Conservation (phyloP, 2,888 invertebrate genomes). For the Drosophila mulleri region DNA sequence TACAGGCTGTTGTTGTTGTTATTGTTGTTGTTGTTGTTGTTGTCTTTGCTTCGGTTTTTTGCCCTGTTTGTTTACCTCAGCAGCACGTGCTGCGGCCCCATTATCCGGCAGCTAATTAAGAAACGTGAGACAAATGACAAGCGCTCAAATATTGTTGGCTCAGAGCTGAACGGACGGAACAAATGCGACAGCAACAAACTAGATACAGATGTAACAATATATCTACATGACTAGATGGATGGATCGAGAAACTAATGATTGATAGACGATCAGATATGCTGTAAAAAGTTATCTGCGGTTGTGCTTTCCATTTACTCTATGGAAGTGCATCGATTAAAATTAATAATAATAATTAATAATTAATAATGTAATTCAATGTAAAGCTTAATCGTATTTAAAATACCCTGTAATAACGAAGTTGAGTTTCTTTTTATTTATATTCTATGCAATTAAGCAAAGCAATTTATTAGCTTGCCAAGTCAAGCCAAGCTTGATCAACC, state of each 20-base stretch:
- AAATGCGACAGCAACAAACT: neutral
- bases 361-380: too few relatives aligned
- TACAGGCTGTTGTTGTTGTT: neutral
- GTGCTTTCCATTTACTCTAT: too few relatives aligned
- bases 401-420: too few relatives aligned
- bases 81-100: slow-evolving; percentile 68
- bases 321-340: too few relatives aligned
- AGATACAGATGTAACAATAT: neutral
- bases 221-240: neutral
- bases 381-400: too few relatives aligned
- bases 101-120: slow-evolving; percentile 77
- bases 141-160: slow-evolving; percentile 63
- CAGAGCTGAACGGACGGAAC: slow-evolving; percentile 18
- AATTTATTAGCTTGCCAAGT: too few relatives aligned
- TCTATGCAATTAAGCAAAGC: too few relatives aligned
- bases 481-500: neutral
- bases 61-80: slow-evolving; percentile 50
- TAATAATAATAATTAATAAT: too few relatives aligned
- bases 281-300: neutral
- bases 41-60: neutral
- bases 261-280: slow-evolving; percentile 6
- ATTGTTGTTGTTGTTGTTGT: neutral
- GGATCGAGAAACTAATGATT: neutral
- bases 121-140: slow-evolving; percentile 82
- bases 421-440: too few relatives aligned